These are phyloP conservation scores for Catamblyrhynchus diadema DNA, from an alignment of 2,797 vertebrate genomes.

Conservation along the genomic window DNA sequence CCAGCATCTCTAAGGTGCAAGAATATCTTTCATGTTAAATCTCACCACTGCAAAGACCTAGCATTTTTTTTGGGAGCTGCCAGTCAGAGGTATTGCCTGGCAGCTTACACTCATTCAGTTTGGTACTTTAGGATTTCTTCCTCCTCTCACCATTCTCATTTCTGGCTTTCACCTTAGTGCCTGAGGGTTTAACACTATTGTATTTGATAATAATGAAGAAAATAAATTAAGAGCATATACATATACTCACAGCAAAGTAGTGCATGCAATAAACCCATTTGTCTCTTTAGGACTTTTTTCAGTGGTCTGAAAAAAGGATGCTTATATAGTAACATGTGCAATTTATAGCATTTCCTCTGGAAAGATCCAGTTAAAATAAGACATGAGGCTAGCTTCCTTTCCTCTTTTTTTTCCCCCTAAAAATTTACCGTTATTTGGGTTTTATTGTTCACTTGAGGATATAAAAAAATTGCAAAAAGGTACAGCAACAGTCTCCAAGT, in stretches of 20 bases:
- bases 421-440: not conserved
- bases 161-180: not conserved
- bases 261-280: not conserved
- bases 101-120: not conserved
- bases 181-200: not conserved
- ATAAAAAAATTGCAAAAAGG: not conserved
- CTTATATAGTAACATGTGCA: not conserved
- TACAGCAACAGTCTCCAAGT: not conserved
- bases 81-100: not conserved
- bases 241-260: not conserved
- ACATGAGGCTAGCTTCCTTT: not conserved
- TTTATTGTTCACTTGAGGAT: not conserved
- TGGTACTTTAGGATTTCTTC: not conserved
- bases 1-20: not conserved
- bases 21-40: not conserved
- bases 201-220: not conserved
- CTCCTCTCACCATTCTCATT: not conserved
- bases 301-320: not conserved
- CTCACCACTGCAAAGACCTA: not conserved
- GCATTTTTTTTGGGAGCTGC: accelerated
- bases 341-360: not conserved
- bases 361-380: not conserved
- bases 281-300: not conserved
- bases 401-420: not conserved
- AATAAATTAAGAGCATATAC: not conserved